A percentile compares a stretch with the other conserved stretches of the same genome.
Evolutionary conservation across 2,797 vertebrate genomes (phyloP).

Genomic region (Siniperca obscura): DNA sequence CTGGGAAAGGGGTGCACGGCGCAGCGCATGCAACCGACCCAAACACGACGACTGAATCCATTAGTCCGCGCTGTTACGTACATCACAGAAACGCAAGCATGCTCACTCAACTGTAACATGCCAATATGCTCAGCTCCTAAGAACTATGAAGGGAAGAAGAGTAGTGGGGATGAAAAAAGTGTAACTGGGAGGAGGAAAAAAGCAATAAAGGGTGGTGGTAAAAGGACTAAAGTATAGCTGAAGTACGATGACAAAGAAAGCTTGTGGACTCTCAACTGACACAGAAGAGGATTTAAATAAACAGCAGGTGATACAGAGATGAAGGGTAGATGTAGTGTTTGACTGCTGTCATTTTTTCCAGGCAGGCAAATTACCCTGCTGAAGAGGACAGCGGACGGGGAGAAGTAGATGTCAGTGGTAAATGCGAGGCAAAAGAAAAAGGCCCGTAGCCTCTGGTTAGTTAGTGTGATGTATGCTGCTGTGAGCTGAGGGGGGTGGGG

Average conservation of each 20-base stretch:
- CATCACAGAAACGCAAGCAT: slow-evolving; percentile 81
- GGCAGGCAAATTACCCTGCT: slow-evolving; percentile 22
- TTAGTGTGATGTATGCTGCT: slow-evolving; percentile 78
- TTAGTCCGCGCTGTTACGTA: slow-evolving; percentile 87
- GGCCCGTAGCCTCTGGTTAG: slow-evolving; percentile 69
- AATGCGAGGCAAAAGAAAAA: slow-evolving; percentile 65
- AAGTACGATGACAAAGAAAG: slow-evolving; percentile 21
- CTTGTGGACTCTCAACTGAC: slow-evolving; percentile 7
- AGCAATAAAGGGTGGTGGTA: slow-evolving; percentile 1
- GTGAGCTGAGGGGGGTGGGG: slow-evolving; percentile 34
- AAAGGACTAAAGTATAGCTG: slow-evolving; percentile 8
- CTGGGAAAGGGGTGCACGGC: slow-evolving; percentile 84
- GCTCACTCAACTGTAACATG: slow-evolving; percentile 87
- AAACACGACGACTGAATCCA: slow-evolving; percentile 87
- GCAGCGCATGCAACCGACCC: slow-evolving; percentile 77
- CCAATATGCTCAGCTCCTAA: slow-evolving; percentile 86
- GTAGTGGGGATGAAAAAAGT: slow-evolving; percentile 29
- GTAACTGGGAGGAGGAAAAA: slow-evolving; percentile 20
- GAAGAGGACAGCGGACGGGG: slow-evolving; percentile 35
- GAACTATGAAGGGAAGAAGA: slow-evolving; percentile 59
- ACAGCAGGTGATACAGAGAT: slow-evolving; percentile 64
- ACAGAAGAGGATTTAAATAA: slow-evolving; percentile 49
- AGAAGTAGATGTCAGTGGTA: slow-evolving; percentile 61
- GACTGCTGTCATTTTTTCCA: slow-evolving; percentile 29
- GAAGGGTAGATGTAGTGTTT: slow-evolving; percentile 12